Evolutionary conservation across 2,797 vertebrate genomes (phyloP), one percentile per base, ranked within the genome.

Genomic region (Argentina silus): DNA sequence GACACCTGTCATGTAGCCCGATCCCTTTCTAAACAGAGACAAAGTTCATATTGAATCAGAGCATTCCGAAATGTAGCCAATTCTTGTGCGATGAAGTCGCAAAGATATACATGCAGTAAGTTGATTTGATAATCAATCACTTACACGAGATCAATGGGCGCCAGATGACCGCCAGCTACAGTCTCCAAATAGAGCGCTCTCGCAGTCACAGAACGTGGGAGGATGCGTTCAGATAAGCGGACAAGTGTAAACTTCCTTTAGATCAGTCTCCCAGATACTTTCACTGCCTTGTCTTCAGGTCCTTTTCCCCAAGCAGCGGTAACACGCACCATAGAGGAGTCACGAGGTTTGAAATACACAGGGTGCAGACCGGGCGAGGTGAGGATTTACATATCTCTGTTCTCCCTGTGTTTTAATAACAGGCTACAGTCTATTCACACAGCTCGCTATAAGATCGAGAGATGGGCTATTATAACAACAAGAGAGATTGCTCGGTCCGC

Each of bases 281-380:
- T 48, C 51, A 19, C 63, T 67, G 44, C 43, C 55, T n/a, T 66
- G 64, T 42, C 53, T 67, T 48, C 17, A 6, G 43, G 21, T 67
- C 43, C 11, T 48, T 74, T 42, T 42, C 64, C 53, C 48, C 48
- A 72, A 78, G 82, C 83, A 74, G 83, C 78, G 78, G 80, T 85
- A 82, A 81, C 77, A 48, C 44, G 84, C 77, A 88, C 74, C 5
- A 70, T 77, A 87, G 90, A 91, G 78, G 69, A 90, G 89, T 93
- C 91, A 93, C 90, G 90, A 84, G 91, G 90, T 90, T 91, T 87
- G 90, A 84, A 91, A 91, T 91, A 91, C 36, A 59, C 56, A 71
- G 81, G 72, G 69, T 50, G 82, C 77, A 72, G 45, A 66, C 67
- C 14, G 75, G 82, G 82, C 47, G 88, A 86, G 85, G 88, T 88